Percentiles rank a stretch among this genome's conserved stretches.
Evolutionary conservation across 2,888 invertebrate genomes (phyloP).

Genomic region (Stenodera caucasica): DNA sequence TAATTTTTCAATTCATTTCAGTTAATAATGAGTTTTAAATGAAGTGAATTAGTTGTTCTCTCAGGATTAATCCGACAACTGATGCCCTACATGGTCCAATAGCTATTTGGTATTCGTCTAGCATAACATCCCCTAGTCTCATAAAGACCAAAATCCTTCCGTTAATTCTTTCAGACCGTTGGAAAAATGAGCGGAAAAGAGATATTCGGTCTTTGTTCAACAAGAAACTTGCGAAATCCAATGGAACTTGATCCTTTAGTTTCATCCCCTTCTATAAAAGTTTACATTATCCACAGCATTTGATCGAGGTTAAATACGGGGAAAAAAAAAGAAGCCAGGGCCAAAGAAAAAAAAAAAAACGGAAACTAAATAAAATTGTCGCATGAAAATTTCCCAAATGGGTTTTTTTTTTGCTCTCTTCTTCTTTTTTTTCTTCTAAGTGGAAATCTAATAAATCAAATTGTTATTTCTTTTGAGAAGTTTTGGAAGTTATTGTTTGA

Average conservation of each 20-base stretch:
- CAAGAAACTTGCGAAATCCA: slow-evolving; percentile 27
- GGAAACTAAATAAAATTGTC: background rate
- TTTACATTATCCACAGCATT: slow-evolving; percentile 25
- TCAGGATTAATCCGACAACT: slow-evolving; percentile 32
- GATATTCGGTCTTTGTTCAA: slow-evolving; percentile 33
- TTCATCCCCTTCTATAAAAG: slow-evolving; percentile 29
- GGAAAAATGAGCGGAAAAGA: slow-evolving; percentile 29
- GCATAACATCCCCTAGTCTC: slow-evolving; percentile 40
- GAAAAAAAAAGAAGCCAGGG: background rate
- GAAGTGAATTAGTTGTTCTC: slow-evolving; percentile 2
- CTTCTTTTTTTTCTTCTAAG: too few species aligned
- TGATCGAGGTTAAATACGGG: background rate
- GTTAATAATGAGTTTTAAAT: background rate
- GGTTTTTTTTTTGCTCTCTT: too few species aligned
- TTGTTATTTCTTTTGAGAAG: background rate
- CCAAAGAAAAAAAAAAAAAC: background rate
- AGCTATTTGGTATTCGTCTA: slow-evolving; percentile 46
- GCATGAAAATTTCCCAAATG: background rate
- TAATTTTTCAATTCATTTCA: background rate
- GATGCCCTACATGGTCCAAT: slow-evolving; percentile 30
- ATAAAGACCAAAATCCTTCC: slow-evolving; percentile 41
- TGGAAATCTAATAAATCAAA: slow-evolving; percentile 5
- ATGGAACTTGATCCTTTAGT: slow-evolving; percentile 30
- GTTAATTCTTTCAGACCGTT: slow-evolving; percentile 39
- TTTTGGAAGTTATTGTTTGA: background rate